These are phyloP conservation scores for Coranthus polyacanthus DNA, from an alignment of 2,797 vertebrate species.

Conservation along the genomic window DNA sequence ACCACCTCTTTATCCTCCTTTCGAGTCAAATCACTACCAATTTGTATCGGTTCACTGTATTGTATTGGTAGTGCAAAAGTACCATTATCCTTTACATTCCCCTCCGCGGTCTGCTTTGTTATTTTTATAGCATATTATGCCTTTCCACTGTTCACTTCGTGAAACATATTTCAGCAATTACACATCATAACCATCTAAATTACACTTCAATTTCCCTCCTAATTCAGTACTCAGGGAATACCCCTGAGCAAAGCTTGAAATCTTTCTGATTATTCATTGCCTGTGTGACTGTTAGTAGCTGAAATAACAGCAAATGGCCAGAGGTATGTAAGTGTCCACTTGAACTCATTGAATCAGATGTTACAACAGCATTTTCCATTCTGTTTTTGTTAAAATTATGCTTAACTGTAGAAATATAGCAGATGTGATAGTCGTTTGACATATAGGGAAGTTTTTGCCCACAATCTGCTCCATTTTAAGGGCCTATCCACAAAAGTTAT, in stretches of 20 bases:
- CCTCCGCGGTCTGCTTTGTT: background rate
- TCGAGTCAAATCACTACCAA: background rate
- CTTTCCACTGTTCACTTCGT: conserved; percentile 26
- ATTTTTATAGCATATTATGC: conserved; percentile 20
- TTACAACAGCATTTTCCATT: background rate
- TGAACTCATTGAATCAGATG: conserved; percentile 16
- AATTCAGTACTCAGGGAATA: conserved; percentile 10
- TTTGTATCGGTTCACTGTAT: background rate
- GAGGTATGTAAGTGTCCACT: conserved; percentile 5
- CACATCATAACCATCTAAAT: conserved; percentile 43
- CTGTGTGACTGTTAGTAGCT: background rate
- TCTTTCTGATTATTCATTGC: conserved; percentile 20
- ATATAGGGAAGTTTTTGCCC: too few species aligned
- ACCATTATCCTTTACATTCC: background rate
- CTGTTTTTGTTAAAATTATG: background rate
- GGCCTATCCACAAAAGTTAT: too few species aligned
- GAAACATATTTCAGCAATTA: conserved; percentile 27
- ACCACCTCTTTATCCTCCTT: background rate
- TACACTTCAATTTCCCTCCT: conserved; percentile 24
- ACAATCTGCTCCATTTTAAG: too few species aligned
- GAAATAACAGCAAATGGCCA: background rate
- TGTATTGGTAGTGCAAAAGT: background rate
- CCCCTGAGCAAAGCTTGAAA: conserved; percentile 5
- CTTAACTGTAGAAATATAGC: background rate
- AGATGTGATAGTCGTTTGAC: background rate